Conservation (phyloP, 2,888 invertebrate species). For the Ptychoptera albimana region DNA sequence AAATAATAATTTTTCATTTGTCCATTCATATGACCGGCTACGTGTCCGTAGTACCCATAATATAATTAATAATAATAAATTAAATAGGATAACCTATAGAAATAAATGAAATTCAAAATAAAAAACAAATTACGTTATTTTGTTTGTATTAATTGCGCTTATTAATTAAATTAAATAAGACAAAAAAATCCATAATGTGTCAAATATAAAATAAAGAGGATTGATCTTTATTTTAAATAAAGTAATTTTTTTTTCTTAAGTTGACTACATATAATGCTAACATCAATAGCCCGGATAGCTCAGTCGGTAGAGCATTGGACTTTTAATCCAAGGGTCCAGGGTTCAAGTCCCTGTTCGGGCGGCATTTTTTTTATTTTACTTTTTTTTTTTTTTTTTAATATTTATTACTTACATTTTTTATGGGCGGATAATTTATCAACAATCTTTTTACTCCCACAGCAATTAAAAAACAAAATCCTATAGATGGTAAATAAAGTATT, state of each 20-base stretch:
- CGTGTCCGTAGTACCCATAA: slow-evolving; percentile 33
- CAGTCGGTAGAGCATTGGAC: slow-evolving; percentile 11
- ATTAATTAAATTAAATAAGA: too few relatives aligned
- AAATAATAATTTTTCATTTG: slow-evolving; percentile 61
- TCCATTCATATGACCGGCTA: slow-evolving; percentile 63
- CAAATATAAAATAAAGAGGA: not conserved
- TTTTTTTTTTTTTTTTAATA: too few relatives aligned
- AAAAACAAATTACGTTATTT: slow-evolving; percentile 11
- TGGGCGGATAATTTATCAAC: not conserved
- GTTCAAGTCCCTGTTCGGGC: slow-evolving; percentile 9
- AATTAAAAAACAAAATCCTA: slow-evolving; percentile 61
- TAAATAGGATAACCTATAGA: slow-evolving; percentile 20
- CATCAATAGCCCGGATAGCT: slow-evolving; percentile 3
- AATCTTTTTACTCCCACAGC: slow-evolving; percentile 41
- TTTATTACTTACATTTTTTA: too few relatives aligned
- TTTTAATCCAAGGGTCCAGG: slow-evolving; percentile 11
- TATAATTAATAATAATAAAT: slow-evolving; percentile 13
- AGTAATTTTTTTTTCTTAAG: too few relatives aligned
- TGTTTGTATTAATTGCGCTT: too few relatives aligned
- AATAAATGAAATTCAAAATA: slow-evolving; percentile 12
- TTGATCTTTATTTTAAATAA: not conserved
- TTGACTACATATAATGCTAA: too few relatives aligned
- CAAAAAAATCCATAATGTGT: slow-evolving; percentile 10
- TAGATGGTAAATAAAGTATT: slow-evolving; percentile 65
- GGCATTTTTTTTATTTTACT: too few relatives aligned